phyloP scores from a whole-genome alignment of 2,888 invertebrate species.

The Diaprepes abbreviatus region DNA sequence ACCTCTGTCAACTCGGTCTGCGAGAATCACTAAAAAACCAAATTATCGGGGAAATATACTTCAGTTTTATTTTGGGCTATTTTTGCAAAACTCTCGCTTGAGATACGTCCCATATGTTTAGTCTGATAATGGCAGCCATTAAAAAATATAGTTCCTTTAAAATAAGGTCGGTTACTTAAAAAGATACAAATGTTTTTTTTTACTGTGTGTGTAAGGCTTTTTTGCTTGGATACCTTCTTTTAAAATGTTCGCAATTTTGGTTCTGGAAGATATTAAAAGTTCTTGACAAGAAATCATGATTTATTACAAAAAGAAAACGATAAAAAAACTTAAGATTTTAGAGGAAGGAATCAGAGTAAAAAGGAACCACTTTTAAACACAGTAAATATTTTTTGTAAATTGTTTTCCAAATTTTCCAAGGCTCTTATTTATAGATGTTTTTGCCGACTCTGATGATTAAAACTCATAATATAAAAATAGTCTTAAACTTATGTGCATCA shows the following conservation, averaged over 20 bases:
- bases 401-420: not conserved
- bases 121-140: constrained; percentile 45
- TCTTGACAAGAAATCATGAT: too few species aligned
- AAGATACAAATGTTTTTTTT: not conserved
- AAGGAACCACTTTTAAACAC: too few species aligned
- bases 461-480: too few species aligned
- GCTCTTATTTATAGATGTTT: not conserved
- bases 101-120: constrained; percentile 17
- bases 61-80: constrained; percentile 3
- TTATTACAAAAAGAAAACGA: too few species aligned
- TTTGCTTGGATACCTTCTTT: not conserved
- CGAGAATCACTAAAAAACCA: too few species aligned
- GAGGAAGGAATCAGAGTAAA: too few species aligned
- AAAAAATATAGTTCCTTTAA: constrained; percentile 44
- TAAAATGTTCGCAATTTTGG: not conserved
- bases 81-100: constrained; percentile 11
- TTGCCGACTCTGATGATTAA: too few species aligned
- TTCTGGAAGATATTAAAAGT: too few species aligned
- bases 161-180: constrained; percentile 47
- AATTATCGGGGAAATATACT: too few species aligned
- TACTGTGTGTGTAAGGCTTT: not conserved
- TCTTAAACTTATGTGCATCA: too few species aligned
- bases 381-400: not conserved
- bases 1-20: too few species aligned
- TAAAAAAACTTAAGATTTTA: too few species aligned